Evolutionary conservation across 2,888 invertebrate species (phyloP), one percentile per base, ranked within the genome.

Genomic region (Yponomeuta sedellus): DNA sequence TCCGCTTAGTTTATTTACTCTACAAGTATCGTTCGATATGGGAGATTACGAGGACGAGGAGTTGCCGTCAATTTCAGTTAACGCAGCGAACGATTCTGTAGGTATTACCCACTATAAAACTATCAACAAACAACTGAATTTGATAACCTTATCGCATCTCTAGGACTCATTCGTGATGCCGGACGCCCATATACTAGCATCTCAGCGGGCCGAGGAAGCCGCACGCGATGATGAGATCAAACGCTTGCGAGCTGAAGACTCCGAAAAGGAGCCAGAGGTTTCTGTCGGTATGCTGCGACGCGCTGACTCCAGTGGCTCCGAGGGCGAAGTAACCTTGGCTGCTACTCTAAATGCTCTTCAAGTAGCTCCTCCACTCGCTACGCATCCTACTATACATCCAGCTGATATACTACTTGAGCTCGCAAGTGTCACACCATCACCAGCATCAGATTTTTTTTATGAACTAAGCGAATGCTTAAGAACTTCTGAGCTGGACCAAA

Each of bases 111-210:
- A 34, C 3, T 25, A 25, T 12, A 16, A 6, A 52, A 52, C 44
- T 16, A 52, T 16, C 12, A 12, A 52, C 16, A 16, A 10, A 44
- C 12, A 16, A 52, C 34, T 34, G 34, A 34, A 8, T 34, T 34
- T 34, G 34, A 34, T 34, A 34, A 34, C 34, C 1, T 34, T 34
- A 34, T 52, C 44, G 44, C 1, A 16, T 52, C 44, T 52, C 5
- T 16, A 52, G 44, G 44, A 52, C 44, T 52, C 16, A 52, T 52
- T 78, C 69, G 69, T 65, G 34, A 81, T 82, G 78, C 81, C 83
- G 19, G 70, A 74, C 16, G 81, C 81, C 2, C 76, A 73, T n/a
- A 73, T 68, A 69, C 52, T 82, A 64, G 80, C 78, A 16, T 61
- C 68, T 67, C 70, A 74, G 70, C 77, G 81, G 63, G 78, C 75